Evolutionary conservation across 2,888 invertebrate genomes (phyloP).

Genomic region (Chloroclystis v-ata): DNA sequence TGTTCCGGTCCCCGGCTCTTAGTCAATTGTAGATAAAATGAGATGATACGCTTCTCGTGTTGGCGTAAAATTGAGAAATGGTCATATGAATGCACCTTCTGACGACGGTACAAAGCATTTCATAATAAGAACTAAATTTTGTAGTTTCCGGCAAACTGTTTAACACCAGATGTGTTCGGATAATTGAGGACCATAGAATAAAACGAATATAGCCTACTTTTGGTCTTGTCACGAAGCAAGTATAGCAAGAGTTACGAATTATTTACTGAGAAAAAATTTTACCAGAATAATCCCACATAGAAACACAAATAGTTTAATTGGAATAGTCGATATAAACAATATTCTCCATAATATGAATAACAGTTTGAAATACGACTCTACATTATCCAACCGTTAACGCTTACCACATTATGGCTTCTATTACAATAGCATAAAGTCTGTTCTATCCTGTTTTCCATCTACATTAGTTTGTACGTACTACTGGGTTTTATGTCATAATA

Average conservation of each 20-base stretch:
- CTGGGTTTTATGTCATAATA: conserved; percentile 9
- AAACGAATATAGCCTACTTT: too few relatives aligned
- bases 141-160: too few relatives aligned
- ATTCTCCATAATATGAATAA: conserved; percentile 44
- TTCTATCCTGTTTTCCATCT: conserved; percentile 23
- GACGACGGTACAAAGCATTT: too few relatives aligned
- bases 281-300: too few relatives aligned
- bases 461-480: conserved; percentile 3
- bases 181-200: not conserved
- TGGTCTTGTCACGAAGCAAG: too few relatives aligned
- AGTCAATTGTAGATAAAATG: conserved; percentile 13
- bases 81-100: not conserved
- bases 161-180: too few relatives aligned
- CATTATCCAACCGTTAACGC: conserved; percentile 27
- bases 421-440: conserved; percentile 26
- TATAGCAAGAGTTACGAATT: not conserved
- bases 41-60: not conserved
- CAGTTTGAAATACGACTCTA: conserved; percentile 46
- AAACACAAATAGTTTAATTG: conserved; percentile 33
- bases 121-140: too few relatives aligned
- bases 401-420: conserved; percentile 29
- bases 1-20: conserved; percentile 18
- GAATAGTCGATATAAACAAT: too few relatives aligned
- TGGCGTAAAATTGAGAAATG: not conserved
- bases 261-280: too few relatives aligned